These are phyloP conservation scores for Lasioglossum leucozonium DNA, from an alignment of 2,888 invertebrate genomes.

Conservation along the genomic window DNA sequence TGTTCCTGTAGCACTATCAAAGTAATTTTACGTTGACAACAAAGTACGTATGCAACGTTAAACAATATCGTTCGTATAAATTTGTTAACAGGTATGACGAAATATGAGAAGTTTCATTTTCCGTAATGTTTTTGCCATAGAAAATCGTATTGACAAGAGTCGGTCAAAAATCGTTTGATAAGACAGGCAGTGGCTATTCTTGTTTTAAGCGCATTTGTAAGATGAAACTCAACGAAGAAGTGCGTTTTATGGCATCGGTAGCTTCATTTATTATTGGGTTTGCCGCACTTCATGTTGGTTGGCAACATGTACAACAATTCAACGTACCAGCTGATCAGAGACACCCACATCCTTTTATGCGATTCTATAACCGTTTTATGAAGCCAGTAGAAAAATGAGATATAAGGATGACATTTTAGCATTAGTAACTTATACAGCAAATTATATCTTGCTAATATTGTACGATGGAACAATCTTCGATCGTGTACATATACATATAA, in stretches of 20 bases:
- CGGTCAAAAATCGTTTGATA: neutral
- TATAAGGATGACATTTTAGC: neutral
- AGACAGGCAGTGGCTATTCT: neutral
- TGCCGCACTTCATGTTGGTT: conserved; percentile 24
- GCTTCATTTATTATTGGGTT: neutral
- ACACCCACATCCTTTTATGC: conserved; percentile 37
- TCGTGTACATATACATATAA: neutral
- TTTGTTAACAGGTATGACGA: neutral
- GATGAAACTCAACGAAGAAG: neutral
- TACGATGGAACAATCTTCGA: neutral
- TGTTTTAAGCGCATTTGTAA: neutral
- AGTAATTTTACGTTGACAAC: neutral
- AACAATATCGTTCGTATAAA: neutral
- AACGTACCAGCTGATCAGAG: conserved; percentile 21
- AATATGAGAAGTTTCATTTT: too few relatives aligned
- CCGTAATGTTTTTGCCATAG: neutral
- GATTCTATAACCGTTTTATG: neutral
- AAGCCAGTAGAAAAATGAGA: neutral
- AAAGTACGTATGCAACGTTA: conserved; percentile 1
- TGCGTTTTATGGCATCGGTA: neutral
- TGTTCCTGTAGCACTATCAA: neutral
- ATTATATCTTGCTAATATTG: neutral
- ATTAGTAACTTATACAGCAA: neutral
- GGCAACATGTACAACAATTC: conserved; percentile 39
- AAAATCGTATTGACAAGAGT: neutral